Base-by-base conservation (phyloP, 2,888 invertebrate species). In the Gisinianus flammeolus region DNA sequence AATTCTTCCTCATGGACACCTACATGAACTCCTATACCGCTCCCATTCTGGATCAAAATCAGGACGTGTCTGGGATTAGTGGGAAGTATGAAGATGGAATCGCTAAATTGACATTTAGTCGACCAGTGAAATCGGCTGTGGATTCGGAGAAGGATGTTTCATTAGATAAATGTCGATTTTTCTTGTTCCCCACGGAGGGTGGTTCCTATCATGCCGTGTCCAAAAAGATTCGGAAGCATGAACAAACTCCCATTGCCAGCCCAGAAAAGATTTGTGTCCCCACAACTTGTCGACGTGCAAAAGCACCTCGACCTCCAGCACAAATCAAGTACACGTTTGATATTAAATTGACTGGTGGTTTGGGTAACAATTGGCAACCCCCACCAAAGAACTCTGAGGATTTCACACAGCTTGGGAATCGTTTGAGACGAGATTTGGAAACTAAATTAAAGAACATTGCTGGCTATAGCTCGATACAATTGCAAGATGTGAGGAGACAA, bases 161-260 rank as follows among this genome's bases (percentile, higher is more conserved):
- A 0, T 70, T 84, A 26, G 82, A 83, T 30, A 79, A 82, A 56
- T 96, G 96, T 85, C 88, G 94, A 54, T 94, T 94, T 87, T 90
- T 96, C 89, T 93, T 96, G 91, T 96, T 94, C 89, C 93, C 94
- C 1, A 91, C 93, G 0, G 91, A 92, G 85, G 96, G 96, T 8
- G 96, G 96, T 0, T 89, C 89, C 2, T 95, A 93, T 86, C 92
- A 95, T 86, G 89, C 93, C 3, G 93, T 93, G 26, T 95, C 92
- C 87, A 96, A 96, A 87, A 92, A 94, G 82, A 94, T 94, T 31
- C 90, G 92, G 82, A 94, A 94, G 85, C 96, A 96, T 85, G 90
- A 91, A 82, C 89, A 89, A 44, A 89, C 91, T 0, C 96, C 96
- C 0, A 87, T 91, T 10, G 88, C 95, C 19, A 93, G 93, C 0